Evolutionary conservation across 2,888 invertebrate species (phyloP).

Genomic region (Noctua comes): DNA sequence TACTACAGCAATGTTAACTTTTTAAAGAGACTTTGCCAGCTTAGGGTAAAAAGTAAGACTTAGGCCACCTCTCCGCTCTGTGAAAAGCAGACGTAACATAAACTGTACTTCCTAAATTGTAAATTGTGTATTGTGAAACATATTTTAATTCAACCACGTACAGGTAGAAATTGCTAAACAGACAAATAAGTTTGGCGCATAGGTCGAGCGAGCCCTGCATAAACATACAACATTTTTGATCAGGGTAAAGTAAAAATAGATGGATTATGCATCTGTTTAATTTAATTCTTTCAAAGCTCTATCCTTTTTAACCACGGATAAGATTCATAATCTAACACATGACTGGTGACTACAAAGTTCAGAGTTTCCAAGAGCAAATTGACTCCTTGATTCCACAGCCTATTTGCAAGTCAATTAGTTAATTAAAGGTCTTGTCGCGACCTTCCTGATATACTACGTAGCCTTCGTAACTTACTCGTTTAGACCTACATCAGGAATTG

Average conservation of each 20-base stretch:
- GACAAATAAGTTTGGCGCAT: not conserved
- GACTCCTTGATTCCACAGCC: not conserved
- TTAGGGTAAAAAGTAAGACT: no score
- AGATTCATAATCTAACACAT: not conserved
- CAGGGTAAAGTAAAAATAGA: not conserved
- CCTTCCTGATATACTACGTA: not conserved
- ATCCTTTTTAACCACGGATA: not conserved
- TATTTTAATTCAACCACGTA: no score
- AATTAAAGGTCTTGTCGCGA: conserved; percentile 14
- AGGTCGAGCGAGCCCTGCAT: not conserved
- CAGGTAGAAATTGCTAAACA: no score
- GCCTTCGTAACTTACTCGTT: not conserved
- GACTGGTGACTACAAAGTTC: not conserved
- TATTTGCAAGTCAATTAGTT: conserved; percentile 28
- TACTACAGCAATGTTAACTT: no score
- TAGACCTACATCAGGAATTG: not conserved
- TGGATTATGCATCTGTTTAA: not conserved
- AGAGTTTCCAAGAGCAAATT: not conserved
- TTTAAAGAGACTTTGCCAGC: no score
- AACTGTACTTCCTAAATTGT: no score
- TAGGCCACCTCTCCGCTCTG: no score
- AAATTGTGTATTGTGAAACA: no score
- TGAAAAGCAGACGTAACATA: no score
- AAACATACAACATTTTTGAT: not conserved
- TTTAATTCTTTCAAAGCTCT: not conserved